Evolutionary conservation across 2,888 invertebrate genomes (phyloP).

Genomic region (Dasysyrphus albostriatus): DNA sequence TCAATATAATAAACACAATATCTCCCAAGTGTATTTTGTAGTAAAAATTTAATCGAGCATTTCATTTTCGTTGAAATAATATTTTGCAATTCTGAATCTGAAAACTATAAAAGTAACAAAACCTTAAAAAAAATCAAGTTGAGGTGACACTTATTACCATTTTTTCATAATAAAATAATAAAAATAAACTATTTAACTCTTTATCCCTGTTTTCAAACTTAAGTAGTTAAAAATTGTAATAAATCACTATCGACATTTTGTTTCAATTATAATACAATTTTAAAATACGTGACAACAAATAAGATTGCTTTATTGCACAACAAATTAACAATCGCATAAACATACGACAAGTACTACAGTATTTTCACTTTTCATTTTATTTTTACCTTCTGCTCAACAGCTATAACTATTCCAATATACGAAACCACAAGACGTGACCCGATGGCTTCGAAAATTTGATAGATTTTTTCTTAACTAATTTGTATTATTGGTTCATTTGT

Average conservation of each 20-base stretch:
- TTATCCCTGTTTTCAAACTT: neutral
- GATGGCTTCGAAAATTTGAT: constrained; percentile 45
- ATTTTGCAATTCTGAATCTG: too few species aligned
- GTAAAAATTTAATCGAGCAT: too few species aligned
- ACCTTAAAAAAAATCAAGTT: too few species aligned
- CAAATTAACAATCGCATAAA: neutral
- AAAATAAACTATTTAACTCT: neutral
- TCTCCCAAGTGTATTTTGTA: too few species aligned
- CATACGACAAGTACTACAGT: neutral
- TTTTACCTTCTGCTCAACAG: neutral
- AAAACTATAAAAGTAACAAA: too few species aligned
- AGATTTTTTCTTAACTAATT: constrained; percentile 10
- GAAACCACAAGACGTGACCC: constrained; percentile 56
- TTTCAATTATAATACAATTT: constrained; percentile 35
- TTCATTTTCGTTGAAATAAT: too few species aligned
- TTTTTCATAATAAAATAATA: neutral
- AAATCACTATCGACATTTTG: neutral
- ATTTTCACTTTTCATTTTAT: constrained; percentile 56
- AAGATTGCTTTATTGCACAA: constrained; percentile 30
- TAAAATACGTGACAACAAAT: constrained; percentile 63
- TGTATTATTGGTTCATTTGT: constrained; percentile 29
- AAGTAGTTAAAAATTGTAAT: neutral
- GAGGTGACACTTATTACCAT: neutral
- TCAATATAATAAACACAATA: too few species aligned
- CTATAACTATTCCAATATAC: constrained; percentile 16